These are phyloP conservation scores for Sarcophaga carnaria DNA, from an alignment of 2,888 invertebrate genomes.

Conservation along the genomic window DNA sequence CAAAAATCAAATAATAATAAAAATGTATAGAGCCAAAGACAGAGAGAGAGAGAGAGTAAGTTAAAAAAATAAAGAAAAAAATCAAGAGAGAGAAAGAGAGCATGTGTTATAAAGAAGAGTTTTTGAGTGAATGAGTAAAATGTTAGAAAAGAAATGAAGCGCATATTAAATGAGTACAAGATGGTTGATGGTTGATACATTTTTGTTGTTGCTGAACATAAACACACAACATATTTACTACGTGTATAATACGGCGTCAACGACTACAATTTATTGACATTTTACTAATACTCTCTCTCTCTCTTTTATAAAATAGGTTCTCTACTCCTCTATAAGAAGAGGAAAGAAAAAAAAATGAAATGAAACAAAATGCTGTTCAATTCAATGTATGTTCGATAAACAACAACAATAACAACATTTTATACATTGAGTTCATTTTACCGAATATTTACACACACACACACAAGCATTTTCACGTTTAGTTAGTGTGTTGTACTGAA, in stretches of 20 bases:
- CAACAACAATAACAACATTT: conserved; percentile 44
- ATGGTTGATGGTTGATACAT: conserved; percentile 48
- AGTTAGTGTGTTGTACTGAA: conserved; percentile 51
- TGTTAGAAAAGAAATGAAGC: conserved; percentile 62
- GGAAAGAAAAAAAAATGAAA: neutral
- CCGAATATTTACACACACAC: conserved; percentile 12
- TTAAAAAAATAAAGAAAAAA: neutral
- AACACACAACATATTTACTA: conserved; percentile 28
- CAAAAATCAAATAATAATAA: conserved; percentile 39
- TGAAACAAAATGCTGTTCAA: conserved; percentile 51
- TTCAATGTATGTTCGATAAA: conserved; percentile 69
- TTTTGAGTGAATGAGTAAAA: conserved; percentile 28
- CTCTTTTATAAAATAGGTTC: neutral
- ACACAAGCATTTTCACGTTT: neutral
- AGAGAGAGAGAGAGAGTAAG: conserved; percentile 22
- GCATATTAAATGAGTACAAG: conserved; percentile 64
- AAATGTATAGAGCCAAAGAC: conserved; percentile 58
- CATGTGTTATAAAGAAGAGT: conserved; percentile 2
- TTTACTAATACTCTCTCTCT: conserved; percentile 55
- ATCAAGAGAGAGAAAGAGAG: conserved; percentile 41
- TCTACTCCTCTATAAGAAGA: conserved; percentile 32
- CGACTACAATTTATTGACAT: conserved; percentile 62
- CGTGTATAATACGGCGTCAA: neutral
- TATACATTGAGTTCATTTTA: conserved; percentile 59
- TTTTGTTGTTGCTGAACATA: conserved; percentile 39